Percentiles rank a stretch among this genome's conserved stretches.
These are phyloP conservation scores for Pangasius macronema DNA, from an alignment of 2,797 vertebrate species.

Conservation along the genomic window DNA sequence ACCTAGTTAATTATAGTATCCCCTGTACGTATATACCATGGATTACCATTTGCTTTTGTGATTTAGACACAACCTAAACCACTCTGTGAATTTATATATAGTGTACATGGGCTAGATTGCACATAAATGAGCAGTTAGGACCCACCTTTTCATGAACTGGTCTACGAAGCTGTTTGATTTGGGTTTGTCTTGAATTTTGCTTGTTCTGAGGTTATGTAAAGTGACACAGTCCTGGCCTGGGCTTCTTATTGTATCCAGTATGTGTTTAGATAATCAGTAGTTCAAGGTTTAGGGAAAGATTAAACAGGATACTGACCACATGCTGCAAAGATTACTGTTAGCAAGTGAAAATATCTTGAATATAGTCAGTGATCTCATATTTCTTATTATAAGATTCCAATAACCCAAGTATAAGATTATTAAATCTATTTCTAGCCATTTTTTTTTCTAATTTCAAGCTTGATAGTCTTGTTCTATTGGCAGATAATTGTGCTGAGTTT, in stretches of 20 bases:
- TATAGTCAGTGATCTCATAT: not conserved
- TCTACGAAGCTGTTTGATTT: not conserved
- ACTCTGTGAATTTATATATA: not conserved
- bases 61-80: not conserved
- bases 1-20: not conserved
- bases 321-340: not conserved
- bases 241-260: not conserved
- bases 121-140: not conserved
- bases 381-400: not conserved
- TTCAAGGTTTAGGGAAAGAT: not conserved
- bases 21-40: not conserved
- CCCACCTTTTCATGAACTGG: not conserved
- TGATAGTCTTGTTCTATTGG: not conserved
- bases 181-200: not conserved
- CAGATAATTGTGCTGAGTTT: not conserved
- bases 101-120: not conserved
- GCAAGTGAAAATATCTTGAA: not conserved
- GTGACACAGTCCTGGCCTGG: not conserved
- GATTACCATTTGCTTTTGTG: not conserved
- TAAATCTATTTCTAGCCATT: not conserved
- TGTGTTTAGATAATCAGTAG: not conserved
- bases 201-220: not conserved
- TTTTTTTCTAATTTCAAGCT: not conserved
- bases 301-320: slow-evolving; percentile 11
- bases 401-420: not conserved